These are phyloP conservation scores for Belgica antarctica DNA, from an alignment of 2,888 invertebrate genomes.

Conservation along the genomic window DNA sequence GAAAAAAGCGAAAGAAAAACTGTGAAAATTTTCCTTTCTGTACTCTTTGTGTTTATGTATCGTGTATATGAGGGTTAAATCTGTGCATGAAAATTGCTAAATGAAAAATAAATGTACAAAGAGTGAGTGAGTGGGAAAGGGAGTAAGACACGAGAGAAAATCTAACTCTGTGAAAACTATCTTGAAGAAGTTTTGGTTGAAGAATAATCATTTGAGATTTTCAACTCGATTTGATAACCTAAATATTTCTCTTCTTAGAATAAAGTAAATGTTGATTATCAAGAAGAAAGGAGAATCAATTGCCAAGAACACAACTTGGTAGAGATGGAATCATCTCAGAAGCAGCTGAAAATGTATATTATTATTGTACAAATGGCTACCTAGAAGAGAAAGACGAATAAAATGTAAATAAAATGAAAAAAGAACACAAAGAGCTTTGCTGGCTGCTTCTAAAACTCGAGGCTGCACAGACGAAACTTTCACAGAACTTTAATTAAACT, in stretches of 20 bases:
- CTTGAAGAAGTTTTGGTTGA: no score
- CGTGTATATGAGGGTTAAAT: conserved; percentile 41
- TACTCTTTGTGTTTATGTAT: not conserved
- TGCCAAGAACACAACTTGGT: no score
- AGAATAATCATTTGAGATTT: no score
- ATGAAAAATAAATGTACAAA: conserved; percentile 43
- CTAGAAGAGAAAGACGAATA: conserved; percentile 12
- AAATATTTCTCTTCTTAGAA: no score
- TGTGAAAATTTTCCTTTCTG: conserved; percentile 18
- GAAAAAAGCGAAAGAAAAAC: not conserved
- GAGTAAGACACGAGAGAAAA: conserved; percentile 10
- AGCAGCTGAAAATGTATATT: conserved; percentile 28
- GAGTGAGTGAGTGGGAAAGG: conserved; percentile 21
- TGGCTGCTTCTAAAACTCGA: not conserved
- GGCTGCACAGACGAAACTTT: not conserved
- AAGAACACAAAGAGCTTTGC: conserved; percentile 26
- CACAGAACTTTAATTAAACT: no score
- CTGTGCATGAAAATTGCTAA: conserved; percentile 42
- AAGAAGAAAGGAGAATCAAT: no score
- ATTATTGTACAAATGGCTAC: conserved; percentile 23
- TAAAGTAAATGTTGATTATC: no score
- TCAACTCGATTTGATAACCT: no score
- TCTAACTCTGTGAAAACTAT: no score
- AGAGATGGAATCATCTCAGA: no score
- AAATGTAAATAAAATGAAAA: conserved; percentile 29